A percentile compares a stretch with the other conserved stretches of the same genome.
phyloP scores from a whole-genome alignment of 2,888 invertebrate species.

The Pristionchus arcanus region DNA sequence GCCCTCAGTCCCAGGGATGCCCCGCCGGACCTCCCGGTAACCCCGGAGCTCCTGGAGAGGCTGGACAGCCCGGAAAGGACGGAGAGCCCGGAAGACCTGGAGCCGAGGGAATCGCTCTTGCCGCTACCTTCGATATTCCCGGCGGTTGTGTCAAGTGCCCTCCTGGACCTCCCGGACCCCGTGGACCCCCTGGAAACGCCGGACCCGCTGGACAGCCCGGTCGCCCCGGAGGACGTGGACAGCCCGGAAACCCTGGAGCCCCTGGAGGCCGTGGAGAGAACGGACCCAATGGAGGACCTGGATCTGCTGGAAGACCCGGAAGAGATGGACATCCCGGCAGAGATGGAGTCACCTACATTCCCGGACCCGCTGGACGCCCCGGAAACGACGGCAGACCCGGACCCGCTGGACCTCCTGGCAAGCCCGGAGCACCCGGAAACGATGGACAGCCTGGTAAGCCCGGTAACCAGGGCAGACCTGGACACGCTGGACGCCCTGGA shows the following conservation, averaged over 20 bases:
- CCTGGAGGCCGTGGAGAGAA: constrained; percentile 47
- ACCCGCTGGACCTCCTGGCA: constrained; percentile 53
- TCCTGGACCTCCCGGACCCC: constrained; percentile 68
- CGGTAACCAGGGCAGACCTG: constrained; percentile 61
- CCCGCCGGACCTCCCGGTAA: constrained; percentile 73
- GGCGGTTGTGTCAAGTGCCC: constrained; percentile 70
- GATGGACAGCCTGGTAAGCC: constrained; percentile 65
- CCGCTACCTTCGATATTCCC: constrained; percentile 70
- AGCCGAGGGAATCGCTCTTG: constrained; percentile 68
- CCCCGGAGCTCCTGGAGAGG: constrained; percentile 67
- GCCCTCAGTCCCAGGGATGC: constrained; percentile 67
- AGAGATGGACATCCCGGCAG: constrained; percentile 59
- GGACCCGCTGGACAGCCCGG: constrained; percentile 68
- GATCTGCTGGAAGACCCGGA: constrained; percentile 54
- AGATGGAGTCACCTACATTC: constrained; percentile 59
- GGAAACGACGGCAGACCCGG: constrained; percentile 54
- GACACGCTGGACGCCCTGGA: constrained; percentile 59
- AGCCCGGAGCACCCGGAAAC: constrained; percentile 59
- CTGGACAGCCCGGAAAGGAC: constrained; percentile 65
- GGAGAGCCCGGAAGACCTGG: constrained; percentile 70
- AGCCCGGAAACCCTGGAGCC: constrained; percentile 49
- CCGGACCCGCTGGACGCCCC: constrained; percentile 49
- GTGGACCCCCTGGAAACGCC: constrained; percentile 65
- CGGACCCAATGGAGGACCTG: constrained; percentile 51
- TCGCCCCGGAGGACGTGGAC: constrained; percentile 66